phyloP scores from a whole-genome alignment of 1,140 invertebrate genomes.

The Drosophila albomicans region DNA sequence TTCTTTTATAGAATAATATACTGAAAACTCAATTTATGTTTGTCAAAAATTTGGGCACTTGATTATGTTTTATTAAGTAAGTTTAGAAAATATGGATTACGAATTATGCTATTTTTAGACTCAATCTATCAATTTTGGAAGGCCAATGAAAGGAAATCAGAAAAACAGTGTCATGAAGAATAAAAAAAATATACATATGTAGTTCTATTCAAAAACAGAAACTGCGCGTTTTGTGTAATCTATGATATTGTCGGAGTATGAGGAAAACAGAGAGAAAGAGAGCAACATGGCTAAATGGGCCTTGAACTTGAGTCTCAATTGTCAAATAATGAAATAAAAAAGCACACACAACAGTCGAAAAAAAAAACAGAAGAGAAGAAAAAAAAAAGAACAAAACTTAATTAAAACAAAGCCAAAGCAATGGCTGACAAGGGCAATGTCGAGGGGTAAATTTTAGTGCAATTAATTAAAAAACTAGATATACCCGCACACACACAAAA shows the following conservation, averaged over 20 bases:
- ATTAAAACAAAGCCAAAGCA: slow-evolving; percentile 46
- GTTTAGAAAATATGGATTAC: too few species aligned
- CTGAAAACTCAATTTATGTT: too few species aligned
- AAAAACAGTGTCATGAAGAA: too few species aligned
- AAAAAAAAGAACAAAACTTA: slow-evolving; percentile 22
- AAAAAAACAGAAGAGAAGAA: neutral
- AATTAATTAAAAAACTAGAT: slow-evolving; percentile 78
- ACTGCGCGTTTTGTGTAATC: neutral
- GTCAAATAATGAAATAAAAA: slow-evolving; percentile 62
- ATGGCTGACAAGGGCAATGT: slow-evolving; percentile 34
- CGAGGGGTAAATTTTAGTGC: slow-evolving; percentile 64
- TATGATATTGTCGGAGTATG: neutral
- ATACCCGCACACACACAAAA: slow-evolving; percentile 41
- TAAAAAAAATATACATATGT: too few species aligned
- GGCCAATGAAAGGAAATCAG: too few species aligned
- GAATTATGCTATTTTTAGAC: too few species aligned
- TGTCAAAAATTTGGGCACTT: too few species aligned
- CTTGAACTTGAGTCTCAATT: slow-evolving; percentile 76
- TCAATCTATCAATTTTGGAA: too few species aligned
- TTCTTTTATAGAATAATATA: too few species aligned
- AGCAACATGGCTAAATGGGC: neutral
- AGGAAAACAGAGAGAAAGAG: neutral
- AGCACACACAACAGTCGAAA: slow-evolving; percentile 17
- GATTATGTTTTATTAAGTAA: too few species aligned
- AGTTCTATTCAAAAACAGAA: neutral